Conservation (phyloP, 2,113 vertebrate species). For the Genyomyrus donnyi region DNA sequence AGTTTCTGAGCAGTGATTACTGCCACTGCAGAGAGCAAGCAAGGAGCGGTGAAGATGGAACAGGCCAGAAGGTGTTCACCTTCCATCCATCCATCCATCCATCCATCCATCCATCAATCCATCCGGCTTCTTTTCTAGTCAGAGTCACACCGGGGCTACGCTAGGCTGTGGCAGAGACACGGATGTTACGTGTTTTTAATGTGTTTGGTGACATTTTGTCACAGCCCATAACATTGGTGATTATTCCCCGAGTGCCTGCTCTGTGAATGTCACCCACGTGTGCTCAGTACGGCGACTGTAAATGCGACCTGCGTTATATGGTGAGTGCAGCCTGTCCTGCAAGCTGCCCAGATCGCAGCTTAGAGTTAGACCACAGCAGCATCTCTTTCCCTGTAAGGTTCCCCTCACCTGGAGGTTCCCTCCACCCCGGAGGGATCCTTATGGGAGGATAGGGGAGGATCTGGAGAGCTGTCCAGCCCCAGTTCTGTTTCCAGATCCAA, state of each 20-base stretch:
- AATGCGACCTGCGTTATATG: too few relatives aligned
- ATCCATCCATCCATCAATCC: not conserved
- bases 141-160: not conserved
- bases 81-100: not conserved
- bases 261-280: not conserved
- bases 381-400: too few relatives aligned
- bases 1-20: not conserved
- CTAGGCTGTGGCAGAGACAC: not conserved
- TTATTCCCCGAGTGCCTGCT: not conserved
- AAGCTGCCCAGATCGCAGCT: too few relatives aligned
- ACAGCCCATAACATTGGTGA: not conserved
- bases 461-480: not conserved
- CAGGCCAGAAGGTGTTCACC: not conserved
- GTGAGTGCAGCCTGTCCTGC: too few relatives aligned
- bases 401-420: not conserved
- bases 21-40: not conserved
- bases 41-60: not conserved
- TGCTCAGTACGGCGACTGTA: not conserved
- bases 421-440: too few relatives aligned
- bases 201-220: not conserved
- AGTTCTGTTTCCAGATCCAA: not conserved
- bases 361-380: too few relatives aligned
- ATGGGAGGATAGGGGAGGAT: too few relatives aligned
- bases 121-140: not conserved
- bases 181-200: not conserved